Evolutionary conservation across 1,140 invertebrate genomes (phyloP).

Genomic region (Drosophila ambigua): DNA sequence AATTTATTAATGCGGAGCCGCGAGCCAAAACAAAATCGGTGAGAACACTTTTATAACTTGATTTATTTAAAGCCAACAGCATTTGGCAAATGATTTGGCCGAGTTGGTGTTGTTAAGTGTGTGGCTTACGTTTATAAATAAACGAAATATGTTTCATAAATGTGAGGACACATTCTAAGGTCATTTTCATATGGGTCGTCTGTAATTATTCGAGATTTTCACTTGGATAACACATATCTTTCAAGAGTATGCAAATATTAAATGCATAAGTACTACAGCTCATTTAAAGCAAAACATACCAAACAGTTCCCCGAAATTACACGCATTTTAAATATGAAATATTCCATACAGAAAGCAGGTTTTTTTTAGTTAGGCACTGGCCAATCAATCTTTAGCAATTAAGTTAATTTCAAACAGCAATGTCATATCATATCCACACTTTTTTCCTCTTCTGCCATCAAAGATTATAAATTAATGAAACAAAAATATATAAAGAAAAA

Average conservation of each 20-base stretch:
- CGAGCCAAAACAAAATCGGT: slow-evolving; percentile 69
- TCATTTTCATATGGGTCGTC: slow-evolving; percentile 12
- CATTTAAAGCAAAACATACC: too few species aligned
- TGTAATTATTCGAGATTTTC: not conserved
- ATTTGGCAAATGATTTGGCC: slow-evolving; percentile 60
- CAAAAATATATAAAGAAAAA: slow-evolving; percentile 40
- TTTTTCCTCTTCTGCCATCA: not conserved
- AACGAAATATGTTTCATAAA: slow-evolving; percentile 31
- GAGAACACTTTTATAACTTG: slow-evolving; percentile 76
- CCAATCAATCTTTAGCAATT: not conserved
- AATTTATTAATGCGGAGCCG: slow-evolving; percentile 69
- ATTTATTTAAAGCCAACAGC: slow-evolving; percentile 71
- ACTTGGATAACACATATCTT: too few species aligned
- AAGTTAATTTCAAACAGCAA: too few species aligned
- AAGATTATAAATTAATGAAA: slow-evolving; percentile 36
- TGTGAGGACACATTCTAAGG: slow-evolving; percentile 40
- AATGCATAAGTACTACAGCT: too few species aligned
- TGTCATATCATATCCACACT: too few species aligned
- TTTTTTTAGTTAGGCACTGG: too few species aligned
- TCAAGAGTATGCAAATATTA: too few species aligned
- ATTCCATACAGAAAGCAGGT: too few species aligned
- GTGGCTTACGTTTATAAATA: slow-evolving; percentile 41
- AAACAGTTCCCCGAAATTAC: too few species aligned
- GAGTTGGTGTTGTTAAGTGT: slow-evolving; percentile 35
- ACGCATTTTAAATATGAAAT: not conserved